Evolutionary conservation across 2,888 invertebrate genomes (phyloP).

Genomic region (Trimorus sp.): DNA sequence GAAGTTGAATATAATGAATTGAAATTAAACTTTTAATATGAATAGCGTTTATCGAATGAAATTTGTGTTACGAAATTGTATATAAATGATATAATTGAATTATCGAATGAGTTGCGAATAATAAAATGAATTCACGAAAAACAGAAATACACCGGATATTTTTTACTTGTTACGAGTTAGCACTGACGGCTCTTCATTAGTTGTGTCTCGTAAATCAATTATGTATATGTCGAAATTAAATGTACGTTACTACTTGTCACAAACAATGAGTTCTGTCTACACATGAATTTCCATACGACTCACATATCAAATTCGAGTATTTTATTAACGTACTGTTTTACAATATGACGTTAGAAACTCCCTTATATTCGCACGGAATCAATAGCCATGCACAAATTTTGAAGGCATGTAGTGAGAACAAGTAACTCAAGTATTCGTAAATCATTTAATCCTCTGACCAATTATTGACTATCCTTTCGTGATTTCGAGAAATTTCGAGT

Average conservation of each 20-base stretch:
- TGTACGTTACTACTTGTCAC: background rate
- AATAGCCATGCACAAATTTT: background rate
- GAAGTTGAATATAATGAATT: background rate
- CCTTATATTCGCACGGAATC: constrained; percentile 28
- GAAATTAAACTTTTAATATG: background rate
- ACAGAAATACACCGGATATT: background rate
- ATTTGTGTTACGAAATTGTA: constrained; percentile 13
- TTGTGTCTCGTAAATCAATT: too few relatives aligned
- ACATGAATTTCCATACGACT: background rate
- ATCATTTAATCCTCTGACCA: too few relatives aligned
- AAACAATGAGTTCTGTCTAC: background rate
- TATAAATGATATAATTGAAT: background rate
- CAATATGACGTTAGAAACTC: constrained; percentile 24
- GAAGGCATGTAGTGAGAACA: too few relatives aligned
- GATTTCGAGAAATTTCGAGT: background rate
- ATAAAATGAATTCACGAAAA: constrained; percentile 3
- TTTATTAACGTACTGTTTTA: constrained; percentile 7
- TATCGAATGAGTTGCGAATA: background rate
- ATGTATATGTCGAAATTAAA: constrained; percentile 1
- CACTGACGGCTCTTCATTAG: too few relatives aligned
- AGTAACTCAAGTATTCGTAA: too few relatives aligned
- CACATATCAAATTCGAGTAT: constrained; percentile 28
- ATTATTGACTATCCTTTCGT: background rate
- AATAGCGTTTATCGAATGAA: background rate
- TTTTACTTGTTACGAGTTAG: background rate